A percentile compares a stretch with the other conserved stretches of the same genome.
These are phyloP conservation scores for Drosophila lutescens DNA, from an alignment of 2,888 invertebrate genomes.

Conservation along the genomic window DNA sequence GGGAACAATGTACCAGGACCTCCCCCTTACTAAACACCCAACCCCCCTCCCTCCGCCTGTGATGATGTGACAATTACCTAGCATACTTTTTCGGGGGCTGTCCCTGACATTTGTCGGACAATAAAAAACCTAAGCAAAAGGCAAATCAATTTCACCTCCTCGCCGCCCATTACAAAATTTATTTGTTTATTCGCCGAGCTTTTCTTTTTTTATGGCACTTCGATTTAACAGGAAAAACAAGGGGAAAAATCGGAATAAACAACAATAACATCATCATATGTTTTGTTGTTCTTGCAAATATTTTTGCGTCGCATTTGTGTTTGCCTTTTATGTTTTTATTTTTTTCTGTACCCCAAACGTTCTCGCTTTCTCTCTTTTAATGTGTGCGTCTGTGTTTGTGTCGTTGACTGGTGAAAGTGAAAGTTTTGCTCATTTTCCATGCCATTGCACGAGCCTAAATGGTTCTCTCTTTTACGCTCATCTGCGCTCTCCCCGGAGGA, in stretches of 20 bases:
- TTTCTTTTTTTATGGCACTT: conserved; percentile 47
- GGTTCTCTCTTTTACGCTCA: conserved; percentile 28
- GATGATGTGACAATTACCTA: conserved; percentile 49
- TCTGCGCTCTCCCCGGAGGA: conserved; percentile 38
- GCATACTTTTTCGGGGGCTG: conserved; percentile 41
- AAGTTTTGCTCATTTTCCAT: conserved; percentile 72
- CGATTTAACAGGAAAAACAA: conserved; percentile 39
- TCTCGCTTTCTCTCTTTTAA: conserved; percentile 14
- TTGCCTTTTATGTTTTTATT: conserved; percentile 41
- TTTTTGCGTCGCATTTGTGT: conserved; percentile 64
- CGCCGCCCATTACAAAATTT: conserved; percentile 45
- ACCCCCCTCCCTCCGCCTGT: not conserved
- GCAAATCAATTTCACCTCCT: conserved; percentile 55
- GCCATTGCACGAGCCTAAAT: conserved; percentile 66
- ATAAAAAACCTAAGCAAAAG: conserved; percentile 45
- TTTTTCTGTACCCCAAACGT: conserved; percentile 53
- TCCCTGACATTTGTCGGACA: conserved; percentile 42
- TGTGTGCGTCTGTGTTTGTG: conserved; percentile 31
- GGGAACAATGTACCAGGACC: not conserved
- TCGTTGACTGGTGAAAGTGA: conserved; percentile 80
- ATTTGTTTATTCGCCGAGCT: conserved; percentile 52
- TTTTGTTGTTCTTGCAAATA: conserved; percentile 63
- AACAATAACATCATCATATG: conserved; percentile 62
- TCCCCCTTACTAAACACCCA: conserved; percentile 1
- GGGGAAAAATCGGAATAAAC: conserved; percentile 13